Percentiles rank a stretch among this genome's conserved stretches.
Evolutionary conservation across 1,140 invertebrate species (phyloP).

Genomic region (Teleogryllus occipitalis): DNA sequence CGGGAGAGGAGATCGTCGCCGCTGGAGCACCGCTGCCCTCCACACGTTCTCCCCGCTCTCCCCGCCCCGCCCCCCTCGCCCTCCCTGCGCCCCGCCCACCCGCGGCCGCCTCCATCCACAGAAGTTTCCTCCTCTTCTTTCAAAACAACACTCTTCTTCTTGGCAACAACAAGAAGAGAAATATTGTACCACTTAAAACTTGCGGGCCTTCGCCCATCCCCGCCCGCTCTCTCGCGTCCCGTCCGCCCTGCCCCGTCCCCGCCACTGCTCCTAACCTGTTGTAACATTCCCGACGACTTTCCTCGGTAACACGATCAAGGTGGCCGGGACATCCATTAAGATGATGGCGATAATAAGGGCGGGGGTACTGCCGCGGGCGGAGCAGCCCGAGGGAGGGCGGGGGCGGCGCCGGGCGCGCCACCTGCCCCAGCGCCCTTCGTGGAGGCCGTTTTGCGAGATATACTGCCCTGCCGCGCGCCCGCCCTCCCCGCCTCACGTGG

Average conservation of each 20-base stretch:
- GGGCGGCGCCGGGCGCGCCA: no score
- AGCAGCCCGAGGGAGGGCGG: neutral
- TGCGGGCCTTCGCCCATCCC: neutral
- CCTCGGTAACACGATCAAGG: neutral
- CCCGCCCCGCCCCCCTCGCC: no score
- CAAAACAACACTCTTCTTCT: slow-evolving; percentile 4
- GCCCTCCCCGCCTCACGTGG: no score
- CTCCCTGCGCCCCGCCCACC: neutral
- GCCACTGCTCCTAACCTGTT: neutral
- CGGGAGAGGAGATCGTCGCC: neutral
- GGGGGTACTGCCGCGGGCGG: no score
- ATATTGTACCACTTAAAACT: neutral
- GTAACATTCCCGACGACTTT: slow-evolving; percentile 3
- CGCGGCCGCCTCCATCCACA: neutral
- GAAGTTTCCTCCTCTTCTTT: neutral
- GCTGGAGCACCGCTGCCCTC: neutral
- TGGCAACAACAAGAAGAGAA: slow-evolving; percentile 3
- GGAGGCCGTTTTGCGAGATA: neutral
- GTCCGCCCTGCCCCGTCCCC: neutral
- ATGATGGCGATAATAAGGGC: slow-evolving; percentile 3
- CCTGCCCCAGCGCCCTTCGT: neutral
- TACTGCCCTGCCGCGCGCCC: neutral
- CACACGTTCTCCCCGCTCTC: neutral
- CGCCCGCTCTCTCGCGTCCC: neutral
- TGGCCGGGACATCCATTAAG: slow-evolving; percentile 3